Percentiles rank a stretch among this genome's conserved stretches.
These are phyloP conservation scores for Hirtodrosophila alboralis DNA, from an alignment of 2,888 invertebrate genomes.

Conservation along the genomic window DNA sequence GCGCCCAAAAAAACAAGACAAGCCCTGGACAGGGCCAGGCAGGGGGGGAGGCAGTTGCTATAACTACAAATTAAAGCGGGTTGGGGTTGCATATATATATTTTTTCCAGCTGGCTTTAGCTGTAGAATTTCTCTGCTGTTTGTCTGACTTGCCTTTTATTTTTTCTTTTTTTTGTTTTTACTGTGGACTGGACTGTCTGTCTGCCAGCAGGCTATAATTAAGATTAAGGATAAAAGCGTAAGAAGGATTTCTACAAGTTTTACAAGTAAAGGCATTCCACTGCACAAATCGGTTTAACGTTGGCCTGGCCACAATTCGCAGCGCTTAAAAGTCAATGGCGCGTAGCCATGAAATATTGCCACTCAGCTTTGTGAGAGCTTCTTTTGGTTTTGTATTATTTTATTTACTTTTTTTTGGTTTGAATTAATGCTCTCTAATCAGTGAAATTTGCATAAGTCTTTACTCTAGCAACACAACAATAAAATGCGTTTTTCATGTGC, in stretches of 20 bases:
- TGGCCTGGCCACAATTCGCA: slow-evolving; percentile 40
- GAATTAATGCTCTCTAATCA: slow-evolving; percentile 57
- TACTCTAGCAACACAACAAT: slow-evolving; percentile 21
- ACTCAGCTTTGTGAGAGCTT: slow-evolving; percentile 43
- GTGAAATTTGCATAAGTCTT: slow-evolving; percentile 67
- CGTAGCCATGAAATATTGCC: slow-evolving; percentile 74
- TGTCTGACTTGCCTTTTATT: slow-evolving; percentile 38
- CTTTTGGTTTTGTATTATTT: slow-evolving; percentile 15
- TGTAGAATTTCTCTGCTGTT: slow-evolving; percentile 34
- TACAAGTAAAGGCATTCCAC: slow-evolving; percentile 40
- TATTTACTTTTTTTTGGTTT: slow-evolving; percentile 9
- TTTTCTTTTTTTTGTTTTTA: no score
- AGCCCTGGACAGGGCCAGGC: slow-evolving; percentile 3
- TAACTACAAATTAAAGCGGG: slow-evolving; percentile 75
- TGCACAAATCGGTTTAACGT: slow-evolving; percentile 73
- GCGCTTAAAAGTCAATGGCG: slow-evolving; percentile 73
- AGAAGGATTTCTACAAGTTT: slow-evolving; percentile 80
- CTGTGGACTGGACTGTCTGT: slow-evolving; percentile 20
- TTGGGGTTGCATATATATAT: slow-evolving; percentile 45
- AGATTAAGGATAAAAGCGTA: slow-evolving; percentile 83
- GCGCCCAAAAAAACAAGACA: slow-evolving; percentile 39
- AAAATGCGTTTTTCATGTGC: slow-evolving; percentile 48
- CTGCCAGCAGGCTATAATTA: slow-evolving; percentile 80
- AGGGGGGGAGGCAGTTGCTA: slow-evolving; percentile 44
- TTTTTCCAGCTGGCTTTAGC: slow-evolving; percentile 41